Percentiles rank a stretch among this genome's conserved stretches.
phyloP scores from a whole-genome alignment of 2,888 invertebrate species.

The Autographa gamma region DNA sequence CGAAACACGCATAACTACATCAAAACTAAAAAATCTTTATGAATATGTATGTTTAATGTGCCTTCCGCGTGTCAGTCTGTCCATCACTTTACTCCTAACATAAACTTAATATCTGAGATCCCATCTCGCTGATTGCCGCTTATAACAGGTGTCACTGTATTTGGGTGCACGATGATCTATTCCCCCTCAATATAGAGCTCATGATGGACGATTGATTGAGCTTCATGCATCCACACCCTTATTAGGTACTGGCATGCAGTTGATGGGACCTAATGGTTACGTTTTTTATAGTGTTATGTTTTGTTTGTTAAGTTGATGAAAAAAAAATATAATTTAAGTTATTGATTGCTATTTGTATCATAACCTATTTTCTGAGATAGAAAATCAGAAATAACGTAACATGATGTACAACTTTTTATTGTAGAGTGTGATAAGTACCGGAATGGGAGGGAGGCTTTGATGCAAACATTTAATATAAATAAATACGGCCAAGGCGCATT shows the following conservation, averaged over 20 bases:
- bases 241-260: not conserved
- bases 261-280: not conserved
- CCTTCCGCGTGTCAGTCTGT: slow-evolving; percentile 39
- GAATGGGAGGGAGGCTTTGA: too few species aligned
- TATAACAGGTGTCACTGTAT: slow-evolving; percentile 30
- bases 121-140: slow-evolving; percentile 31
- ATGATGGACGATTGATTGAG: slow-evolving; percentile 20
- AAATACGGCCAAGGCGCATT: too few species aligned
- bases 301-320: too few species aligned
- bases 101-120: slow-evolving; percentile 40
- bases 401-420: too few species aligned
- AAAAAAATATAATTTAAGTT: too few species aligned
- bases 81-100: slow-evolving; percentile 32
- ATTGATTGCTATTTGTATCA: too few species aligned
- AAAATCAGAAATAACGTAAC: too few species aligned
- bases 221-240: not conserved
- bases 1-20: too few species aligned
- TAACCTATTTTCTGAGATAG: too few species aligned
- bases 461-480: too few species aligned
- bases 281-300: not conserved
- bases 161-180: slow-evolving; percentile 21
- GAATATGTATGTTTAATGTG: not conserved
- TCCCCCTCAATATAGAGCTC: not conserved
- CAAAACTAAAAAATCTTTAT: not conserved
- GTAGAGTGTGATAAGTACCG: too few species aligned